Base-by-base conservation (phyloP, 1,140 invertebrate genomes). In the Mylabris phalerata region DNA sequence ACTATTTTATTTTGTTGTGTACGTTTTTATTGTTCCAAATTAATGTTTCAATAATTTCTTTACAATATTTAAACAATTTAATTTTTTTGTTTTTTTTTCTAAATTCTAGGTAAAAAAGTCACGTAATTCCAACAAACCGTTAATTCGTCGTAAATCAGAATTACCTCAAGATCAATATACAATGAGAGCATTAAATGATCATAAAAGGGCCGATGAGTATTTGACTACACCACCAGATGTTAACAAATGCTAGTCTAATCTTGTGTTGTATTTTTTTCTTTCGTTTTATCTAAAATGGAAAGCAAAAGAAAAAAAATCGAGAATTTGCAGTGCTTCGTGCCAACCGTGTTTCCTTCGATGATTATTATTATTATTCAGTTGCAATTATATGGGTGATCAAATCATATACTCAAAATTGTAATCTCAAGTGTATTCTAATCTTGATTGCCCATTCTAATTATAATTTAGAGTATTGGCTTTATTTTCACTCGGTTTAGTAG, bases 101-200 rank as follows among this genome's bases (percentile, higher is more conserved):
- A 55, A 47, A 55, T 67, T 71, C 11, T 55, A 72, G 72, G 64
- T 57, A 27, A 70, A 68, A 50, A 73, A 72, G 79, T 75, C 55
- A 63, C 79, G 77, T 66, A 88, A 88, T 75, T 87, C 85, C 74
- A 87, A 87, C 55, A 94, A 94, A 75, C 91, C 92, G 26, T 78
- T 97, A 62, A 78, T 97, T 44, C 84, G 93, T 74, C 87, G 92
- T 73, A 98, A 97, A 79, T 96, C 93, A 10, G 93, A 97, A 77
- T 79, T 97, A 73, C 93, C 93, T 26, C 89, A 93, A 71, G 93
- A 97, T 79, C 83, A 87, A 61, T 87, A 87, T 70, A 96, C 91
- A 38, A 85, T 95, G 66, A 88, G 88, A 72, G 92, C 92, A 61
- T 81, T 97, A 56, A 90, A 86, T 71, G 91, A 92, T 73, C 93